Evolutionary conservation across 2,797 vertebrate genomes (phyloP), one percentile per base, ranked within the genome.

Genomic region (Chloroceryle amazona): DNA sequence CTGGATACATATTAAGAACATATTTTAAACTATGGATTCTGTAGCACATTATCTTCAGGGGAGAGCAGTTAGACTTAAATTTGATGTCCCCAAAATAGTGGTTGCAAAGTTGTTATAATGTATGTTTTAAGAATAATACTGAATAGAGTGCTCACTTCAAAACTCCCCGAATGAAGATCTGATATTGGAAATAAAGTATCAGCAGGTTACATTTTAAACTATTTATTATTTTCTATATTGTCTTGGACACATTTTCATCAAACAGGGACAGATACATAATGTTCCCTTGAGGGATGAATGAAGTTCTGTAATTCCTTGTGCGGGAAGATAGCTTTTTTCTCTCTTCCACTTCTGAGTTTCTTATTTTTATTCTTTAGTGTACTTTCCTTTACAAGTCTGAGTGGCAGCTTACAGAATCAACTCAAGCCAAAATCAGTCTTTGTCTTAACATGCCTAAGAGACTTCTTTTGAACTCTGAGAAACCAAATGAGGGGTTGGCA

Each of bases 271-370:
- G 76, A 68, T 86, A 84, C 76, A 84, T 83, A 66, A 68, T 94
- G 80, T 90, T 96, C 66, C 33, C 51, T 88, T 79, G 81, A 94
- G 81, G 55, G 58, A 58, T 94, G 85, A 95, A 94, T 90, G 90
- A 90, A 95, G 17, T 72, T 81, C 60, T 93, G 80, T 92, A 66
- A 92, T 70, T 88, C 26, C 21, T 86, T 84, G 21, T 79, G 81
- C 49, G 54, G 33, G 26, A 88, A 88, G 58, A 78, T 75, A 58
- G 72, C 2, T 65, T 90, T 93, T 89, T 75, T 44, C 19, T 88
- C 31, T 92, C 67, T 80, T 95, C 49, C 46, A 84, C 46, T 84
- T 91, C 90, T 41, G 62, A 55, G 6, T n/a, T 76, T 91, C 76
- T 63, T 26, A 60, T 73, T 93, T 86, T 94, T 90, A 54, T 94